Base-by-base conservation (phyloP, 2,888 invertebrate genomes). In the Catocala fraxini region DNA sequence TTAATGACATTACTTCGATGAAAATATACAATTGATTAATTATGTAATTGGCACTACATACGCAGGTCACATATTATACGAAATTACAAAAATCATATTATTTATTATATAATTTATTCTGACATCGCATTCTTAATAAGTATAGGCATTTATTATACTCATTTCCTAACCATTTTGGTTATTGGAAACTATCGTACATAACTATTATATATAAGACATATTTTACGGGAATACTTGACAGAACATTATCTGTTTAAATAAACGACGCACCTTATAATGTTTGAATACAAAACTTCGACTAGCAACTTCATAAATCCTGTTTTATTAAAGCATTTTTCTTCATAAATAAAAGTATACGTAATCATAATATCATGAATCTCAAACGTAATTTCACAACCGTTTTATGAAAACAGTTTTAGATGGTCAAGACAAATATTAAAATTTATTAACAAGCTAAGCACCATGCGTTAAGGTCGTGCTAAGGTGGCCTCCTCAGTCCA, bases 21-120 rank as follows among this genome's bases (percentile, higher is more conserved):
- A 82, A 82, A 85, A 84, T 84, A 84, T 87, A 88, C 84, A 78
- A 48, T 75, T 79, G 70, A 82, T 85, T 84, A 65, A 82, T 65
- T 55, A 82, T 75, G 75, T 69, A 58, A 87, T 93, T 93, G 93
- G 93, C 93, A 93, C 93, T 93, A 93, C 90, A 84, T 85, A 91
- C 77, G 86, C 89, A 92, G 89, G 89, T 92, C 91, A 89, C 89
- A 84, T 78, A 75, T 87, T 80, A 82, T 89, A 90, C 85, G 87
- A 90, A 89, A 89, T 89, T 91, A 92, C 88, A 90, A 89, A 80
- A 90, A 84, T 79, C 61, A 77, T 80, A 71, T 71, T 66, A 49
- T 65, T 74, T 66, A 61, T 63, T 60, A 63, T 74, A 78, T 70
- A 73, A 66, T 74, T 71, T 73, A 68, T 65, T 72, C 75, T 56